Percentiles rank a stretch among this genome's conserved stretches.
Conservation (phyloP, 2,797 vertebrate species). For the Microtus agrestis region DNA sequence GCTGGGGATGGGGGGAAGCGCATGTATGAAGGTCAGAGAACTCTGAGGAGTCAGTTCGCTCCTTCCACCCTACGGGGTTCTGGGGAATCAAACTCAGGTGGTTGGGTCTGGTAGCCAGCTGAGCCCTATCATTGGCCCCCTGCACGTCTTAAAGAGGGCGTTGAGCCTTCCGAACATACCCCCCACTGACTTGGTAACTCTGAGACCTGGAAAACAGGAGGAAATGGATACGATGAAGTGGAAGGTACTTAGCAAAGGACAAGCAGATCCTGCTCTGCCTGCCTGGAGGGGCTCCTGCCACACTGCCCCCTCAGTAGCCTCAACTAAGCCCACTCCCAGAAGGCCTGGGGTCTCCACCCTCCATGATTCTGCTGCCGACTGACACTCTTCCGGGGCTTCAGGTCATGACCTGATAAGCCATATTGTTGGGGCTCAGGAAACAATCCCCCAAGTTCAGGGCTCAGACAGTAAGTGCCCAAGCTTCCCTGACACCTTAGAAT, state of each 20-base stretch:
- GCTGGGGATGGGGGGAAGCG: too few relatives aligned
- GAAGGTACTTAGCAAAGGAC: not conserved
- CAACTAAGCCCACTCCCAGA: not conserved
- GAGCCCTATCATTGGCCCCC: too few relatives aligned
- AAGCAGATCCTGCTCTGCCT: too few relatives aligned
- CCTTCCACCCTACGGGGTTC: not conserved
- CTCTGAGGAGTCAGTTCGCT: not conserved
- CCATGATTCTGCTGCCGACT: not conserved
- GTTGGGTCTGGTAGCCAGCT: not conserved
- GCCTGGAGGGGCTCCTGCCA: not conserved
- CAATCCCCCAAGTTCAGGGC: not conserved
- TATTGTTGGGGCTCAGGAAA: not conserved
- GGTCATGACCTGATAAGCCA: not conserved
- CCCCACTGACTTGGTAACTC: not conserved
- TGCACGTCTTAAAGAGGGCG: constrained; percentile 6
- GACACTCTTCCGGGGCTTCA: not conserved
- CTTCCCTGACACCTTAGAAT: not conserved
- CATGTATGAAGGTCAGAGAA: not conserved
- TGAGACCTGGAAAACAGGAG: constrained; percentile 12
- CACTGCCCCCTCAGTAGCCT: not conserved
- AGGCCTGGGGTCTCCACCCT: not conserved
- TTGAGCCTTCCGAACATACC: constrained; percentile 13
- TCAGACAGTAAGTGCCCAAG: not conserved
- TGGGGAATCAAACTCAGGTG: not conserved
- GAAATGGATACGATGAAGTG: not conserved